Percentiles rank a stretch among this genome's conserved stretches.
phyloP scores from a whole-genome alignment of 2,797 vertebrate genomes.

The Phylloscopus collybita region DNA sequence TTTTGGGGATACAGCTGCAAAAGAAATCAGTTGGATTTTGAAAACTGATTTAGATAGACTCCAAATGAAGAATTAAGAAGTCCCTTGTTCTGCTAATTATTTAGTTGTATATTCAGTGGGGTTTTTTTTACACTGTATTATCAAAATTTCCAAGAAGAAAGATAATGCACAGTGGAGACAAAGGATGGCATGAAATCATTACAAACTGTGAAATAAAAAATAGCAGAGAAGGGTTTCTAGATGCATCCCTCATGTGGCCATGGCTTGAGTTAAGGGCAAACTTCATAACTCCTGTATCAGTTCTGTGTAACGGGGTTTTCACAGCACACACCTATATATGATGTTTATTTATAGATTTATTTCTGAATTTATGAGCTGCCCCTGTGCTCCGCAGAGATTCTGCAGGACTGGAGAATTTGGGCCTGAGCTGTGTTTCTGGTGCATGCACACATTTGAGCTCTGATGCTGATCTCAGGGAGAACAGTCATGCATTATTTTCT shows the following conservation, averaged over 20 bases:
- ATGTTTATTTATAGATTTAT: neutral
- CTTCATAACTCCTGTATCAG: neutral
- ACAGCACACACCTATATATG: neutral
- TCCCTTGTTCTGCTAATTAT: neutral
- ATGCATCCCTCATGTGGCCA: neutral
- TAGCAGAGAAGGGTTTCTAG: neutral
- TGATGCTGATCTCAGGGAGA: neutral
- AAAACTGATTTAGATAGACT: neutral
- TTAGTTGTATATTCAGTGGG: neutral
- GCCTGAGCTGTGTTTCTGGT: neutral
- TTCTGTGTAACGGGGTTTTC: neutral
- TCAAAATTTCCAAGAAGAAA: neutral
- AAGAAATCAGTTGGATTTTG: neutral
- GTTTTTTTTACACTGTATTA: neutral
- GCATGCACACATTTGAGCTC: neutral
- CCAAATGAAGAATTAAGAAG: neutral
- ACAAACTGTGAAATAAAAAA: neutral
- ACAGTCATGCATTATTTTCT: neutral
- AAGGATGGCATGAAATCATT: neutral
- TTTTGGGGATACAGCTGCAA: neutral
- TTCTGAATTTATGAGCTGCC: neutral
- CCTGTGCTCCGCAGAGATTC: neutral
- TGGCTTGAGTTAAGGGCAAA: neutral
- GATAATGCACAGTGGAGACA: neutral
- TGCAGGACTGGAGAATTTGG: neutral